Base-by-base conservation (phyloP, 92 coral and sea anemone genomes). In the Epizoanthus ramosus region DNA sequence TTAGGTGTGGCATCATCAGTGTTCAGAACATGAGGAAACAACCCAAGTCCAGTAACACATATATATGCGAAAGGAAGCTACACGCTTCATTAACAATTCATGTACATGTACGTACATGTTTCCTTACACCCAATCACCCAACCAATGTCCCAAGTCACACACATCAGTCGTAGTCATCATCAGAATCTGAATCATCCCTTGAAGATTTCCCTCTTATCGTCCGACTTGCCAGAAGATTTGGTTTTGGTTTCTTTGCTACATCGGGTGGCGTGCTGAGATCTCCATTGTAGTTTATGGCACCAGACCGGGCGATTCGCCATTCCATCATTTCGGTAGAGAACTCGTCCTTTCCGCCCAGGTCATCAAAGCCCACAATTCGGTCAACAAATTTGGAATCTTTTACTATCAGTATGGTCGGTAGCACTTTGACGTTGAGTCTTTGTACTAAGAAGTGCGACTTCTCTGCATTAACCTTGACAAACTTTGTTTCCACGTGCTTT, bases 351-450 rank as follows among this genome's bases (percentile, higher is more conserved):
- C 99, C 99, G 1, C 99, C 99, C 23, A 97, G 88, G 47, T 97
- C 99, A 68, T 97, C 99, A 83, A 97, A 97, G 10, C 99, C 99
- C 45, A 92, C 87, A 80, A 97, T 90, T n/a, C 94, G 89, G 87
- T 97, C 99, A 9, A 90, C 89, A 74, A 93, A 94, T 81, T 97
- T 97, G 3, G 94, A 95, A 89, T 97, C 98, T 89, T 92, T 97
- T 8, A 94, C 75, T 57, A 97, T 79, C 59, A 91, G 88, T 60
- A 97, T 90, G 23, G 98, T 86, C 9, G 99, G 99, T 8, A 97
- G 80, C 45, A 97, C 95, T 85, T 87, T 88, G 71, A 97, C 87
- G 72, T 86, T 88, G 71, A 94, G 88, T 57, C 91, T 94, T 23
- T 97, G 90, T 41, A 90, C 92, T 3, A 97, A 83, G 82, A 97